Evolutionary conservation across 2,113 vertebrate genomes (phyloP).

Genomic region (Poecile atricapillus): DNA sequence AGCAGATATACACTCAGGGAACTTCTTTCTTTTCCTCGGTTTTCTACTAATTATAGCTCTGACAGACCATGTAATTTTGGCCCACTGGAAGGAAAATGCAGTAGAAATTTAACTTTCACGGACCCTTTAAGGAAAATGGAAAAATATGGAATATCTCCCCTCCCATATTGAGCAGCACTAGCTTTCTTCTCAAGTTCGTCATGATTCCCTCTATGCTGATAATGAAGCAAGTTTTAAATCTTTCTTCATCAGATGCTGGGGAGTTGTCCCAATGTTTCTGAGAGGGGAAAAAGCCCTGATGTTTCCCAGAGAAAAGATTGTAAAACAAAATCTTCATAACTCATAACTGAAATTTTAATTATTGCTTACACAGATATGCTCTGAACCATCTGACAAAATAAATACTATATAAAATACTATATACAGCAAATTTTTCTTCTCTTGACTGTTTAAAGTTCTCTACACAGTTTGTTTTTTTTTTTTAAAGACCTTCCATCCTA

Average conservation of each 20-base stretch:
- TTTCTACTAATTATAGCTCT: background rate
- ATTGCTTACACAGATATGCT: background rate
- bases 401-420: background rate
- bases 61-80: background rate
- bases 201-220: background rate
- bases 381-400: background rate
- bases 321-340: background rate
- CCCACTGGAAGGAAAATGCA: background rate
- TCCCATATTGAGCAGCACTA: background rate
- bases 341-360: background rate
- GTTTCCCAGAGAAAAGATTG: background rate
- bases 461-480: background rate
- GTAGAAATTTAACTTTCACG: background rate
- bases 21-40: background rate
- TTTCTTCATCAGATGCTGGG: background rate
- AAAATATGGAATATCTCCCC: background rate
- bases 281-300: fast-evolving
- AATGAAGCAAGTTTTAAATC: background rate
- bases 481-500: background rate
- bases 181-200: background rate
- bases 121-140: background rate
- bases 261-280: background rate
- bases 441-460: background rate
- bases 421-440: background rate
- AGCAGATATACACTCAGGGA: background rate